Evolutionary conservation across 2,888 invertebrate genomes (phyloP).

Genomic region (Tachina grossa): DNA sequence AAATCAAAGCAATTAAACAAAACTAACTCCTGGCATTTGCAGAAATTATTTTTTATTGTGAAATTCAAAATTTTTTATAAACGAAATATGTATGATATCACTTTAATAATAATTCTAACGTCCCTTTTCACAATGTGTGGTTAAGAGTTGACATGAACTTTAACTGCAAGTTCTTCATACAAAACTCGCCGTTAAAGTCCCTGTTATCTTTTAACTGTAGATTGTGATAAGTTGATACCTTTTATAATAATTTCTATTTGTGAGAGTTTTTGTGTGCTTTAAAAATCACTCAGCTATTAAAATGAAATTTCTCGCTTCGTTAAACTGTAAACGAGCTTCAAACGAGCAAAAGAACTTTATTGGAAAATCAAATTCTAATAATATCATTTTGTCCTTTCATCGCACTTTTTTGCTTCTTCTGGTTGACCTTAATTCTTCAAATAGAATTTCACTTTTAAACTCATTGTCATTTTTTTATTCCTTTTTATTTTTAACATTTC

Average conservation of each 20-base stretch:
- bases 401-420: neutral
- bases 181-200: no score
- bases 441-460: constrained; percentile 35
- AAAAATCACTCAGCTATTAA: constrained; percentile 51
- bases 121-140: no score
- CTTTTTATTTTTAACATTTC: constrained; percentile 9
- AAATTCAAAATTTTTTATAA: neutral
- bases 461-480: constrained; percentile 23
- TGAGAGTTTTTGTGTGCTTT: neutral
- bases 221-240: neutral
- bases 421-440: constrained; percentile 29
- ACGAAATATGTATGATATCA: neutral
- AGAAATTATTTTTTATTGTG: neutral
- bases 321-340: constrained; percentile 43
- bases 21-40: neutral
- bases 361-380: constrained; percentile 37
- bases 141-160: no score
- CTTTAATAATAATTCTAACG: neutral
- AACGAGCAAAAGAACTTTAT: constrained; percentile 41
- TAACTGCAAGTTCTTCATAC: no score
- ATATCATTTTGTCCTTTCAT: neutral
- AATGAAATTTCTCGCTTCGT: constrained; percentile 62
- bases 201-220: no score
- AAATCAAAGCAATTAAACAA: neutral
- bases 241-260: neutral